A percentile compares a stretch with the other conserved stretches of the same genome.
phyloP scores from a whole-genome alignment of 1,140 invertebrate genomes.

The Pissodes strobi region DNA sequence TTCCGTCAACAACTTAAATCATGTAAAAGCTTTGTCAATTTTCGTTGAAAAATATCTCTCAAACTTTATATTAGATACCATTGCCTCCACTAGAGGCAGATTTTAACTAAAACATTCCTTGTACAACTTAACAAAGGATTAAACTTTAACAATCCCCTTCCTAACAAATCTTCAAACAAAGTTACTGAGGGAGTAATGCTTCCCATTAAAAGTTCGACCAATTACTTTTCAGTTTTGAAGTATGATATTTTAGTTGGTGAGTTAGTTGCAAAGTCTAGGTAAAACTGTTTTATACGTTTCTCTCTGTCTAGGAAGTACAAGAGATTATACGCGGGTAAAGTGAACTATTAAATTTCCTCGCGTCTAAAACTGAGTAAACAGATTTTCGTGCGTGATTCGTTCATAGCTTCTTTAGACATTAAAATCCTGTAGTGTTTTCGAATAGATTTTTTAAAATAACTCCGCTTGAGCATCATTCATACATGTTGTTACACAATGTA shows the following conservation, averaged over 20 bases:
- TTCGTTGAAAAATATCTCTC: slow-evolving; percentile 16
- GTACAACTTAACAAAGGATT: slow-evolving; percentile 30
- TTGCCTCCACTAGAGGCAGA: background rate
- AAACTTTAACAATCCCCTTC: slow-evolving; percentile 32
- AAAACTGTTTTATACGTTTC: too few species aligned
- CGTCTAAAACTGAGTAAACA: too few species aligned
- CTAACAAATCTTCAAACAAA: slow-evolving; percentile 31
- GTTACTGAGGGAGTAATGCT: slow-evolving; percentile 24
- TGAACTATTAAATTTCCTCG: too few species aligned
- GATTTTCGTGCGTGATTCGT: too few species aligned
- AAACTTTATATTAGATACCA: slow-evolving; percentile 25
- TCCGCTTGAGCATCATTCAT: too few species aligned
- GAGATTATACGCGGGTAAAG: too few species aligned
- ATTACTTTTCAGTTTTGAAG: slow-evolving; percentile 27
- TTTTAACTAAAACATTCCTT: slow-evolving; percentile 23
- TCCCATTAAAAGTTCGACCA: slow-evolving; percentile 28
- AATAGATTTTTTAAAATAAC: too few species aligned
- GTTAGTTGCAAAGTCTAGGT: background rate
- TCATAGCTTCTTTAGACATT: too few species aligned
- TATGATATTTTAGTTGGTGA: slow-evolving; percentile 21
- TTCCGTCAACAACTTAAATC: background rate
- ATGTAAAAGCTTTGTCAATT: slow-evolving; percentile 3
- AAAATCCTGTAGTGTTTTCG: too few species aligned
- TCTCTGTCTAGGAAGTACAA: too few species aligned
- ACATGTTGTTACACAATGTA: too few species aligned